Evolutionary conservation across 92 coral and sea anemone genomes (phyloP).

Genomic region (Palythoa grandiflora): DNA sequence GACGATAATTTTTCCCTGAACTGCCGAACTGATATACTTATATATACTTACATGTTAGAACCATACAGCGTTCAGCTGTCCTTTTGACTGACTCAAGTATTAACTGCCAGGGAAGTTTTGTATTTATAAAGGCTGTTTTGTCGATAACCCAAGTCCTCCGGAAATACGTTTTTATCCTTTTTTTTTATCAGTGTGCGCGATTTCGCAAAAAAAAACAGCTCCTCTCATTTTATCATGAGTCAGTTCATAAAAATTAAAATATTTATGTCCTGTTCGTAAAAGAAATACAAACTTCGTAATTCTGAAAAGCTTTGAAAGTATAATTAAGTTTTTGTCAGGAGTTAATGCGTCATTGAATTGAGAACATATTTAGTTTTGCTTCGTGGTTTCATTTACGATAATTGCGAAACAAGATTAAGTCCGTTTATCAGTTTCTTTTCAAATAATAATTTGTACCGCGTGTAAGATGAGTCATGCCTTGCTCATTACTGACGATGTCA

Average conservation of each 20-base stretch:
- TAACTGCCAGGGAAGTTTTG: not conserved
- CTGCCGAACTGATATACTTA: too few species aligned
- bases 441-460: too few species aligned
- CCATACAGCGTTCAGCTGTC: not conserved
- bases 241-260: too few species aligned
- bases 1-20: too few species aligned
- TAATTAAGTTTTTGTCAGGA: not conserved
- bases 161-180: not conserved
- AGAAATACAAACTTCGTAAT: not conserved
- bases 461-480: too few species aligned
- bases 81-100: not conserved
- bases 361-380: not conserved
- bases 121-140: not conserved
- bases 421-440: too few species aligned
- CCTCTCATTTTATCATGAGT: too few species aligned
- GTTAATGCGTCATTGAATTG: not conserved
- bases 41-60: not conserved
- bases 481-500: too few species aligned
- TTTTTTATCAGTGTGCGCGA: not conserved
- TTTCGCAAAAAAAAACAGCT: not conserved
- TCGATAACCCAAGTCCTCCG: not conserved
- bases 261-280: not conserved
- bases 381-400: not conserved
- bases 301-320: not conserved
- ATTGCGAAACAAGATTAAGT: not conserved